phyloP scores from a whole-genome alignment of 2,113 vertebrate genomes.

The human region GRCh38 chr2:223035501-223036000 shows the following conservation, averaged over 20 bases:
- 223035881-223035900: background rate
- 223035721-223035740: background rate
- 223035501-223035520: background rate
- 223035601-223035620: background rate
- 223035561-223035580: background rate
- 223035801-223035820: background rate
- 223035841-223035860: background rate
- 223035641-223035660: background rate
- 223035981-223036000: background rate
- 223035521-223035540: background rate
- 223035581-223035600: background rate
- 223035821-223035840: background rate
- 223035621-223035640: too few species aligned
- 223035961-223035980: too few species aligned
- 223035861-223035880: background rate
- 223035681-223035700: background rate
- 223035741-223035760: background rate
- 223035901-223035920: background rate
- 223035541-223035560: background rate
- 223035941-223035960: background rate
- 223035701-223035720: background rate
- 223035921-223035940: background rate
- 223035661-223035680: fast-evolving
- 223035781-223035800: background rate
- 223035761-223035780: background rate